Percentiles rank a stretch among this genome's conserved stretches.
phyloP scores from a whole-genome alignment of 2,797 vertebrate genomes.

The Acrossocheilus fasciatus region DNA sequence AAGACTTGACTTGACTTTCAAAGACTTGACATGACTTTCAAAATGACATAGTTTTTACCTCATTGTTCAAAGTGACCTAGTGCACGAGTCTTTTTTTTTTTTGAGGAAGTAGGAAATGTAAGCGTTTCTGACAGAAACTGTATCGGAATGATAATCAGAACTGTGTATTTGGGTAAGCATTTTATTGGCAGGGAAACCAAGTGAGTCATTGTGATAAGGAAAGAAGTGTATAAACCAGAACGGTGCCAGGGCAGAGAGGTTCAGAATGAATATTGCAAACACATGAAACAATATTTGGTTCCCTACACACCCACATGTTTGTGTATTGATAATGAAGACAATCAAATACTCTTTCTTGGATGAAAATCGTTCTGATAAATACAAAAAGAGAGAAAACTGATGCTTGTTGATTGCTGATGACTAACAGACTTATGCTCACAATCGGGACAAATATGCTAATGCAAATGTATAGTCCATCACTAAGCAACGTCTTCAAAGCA shows the following conservation, averaged over 20 bases:
- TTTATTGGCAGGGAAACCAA: constrained; percentile 7
- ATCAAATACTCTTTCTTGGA: background rate
- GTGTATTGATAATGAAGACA: background rate
- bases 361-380: background rate
- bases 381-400: background rate
- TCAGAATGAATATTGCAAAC: constrained; percentile 18
- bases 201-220: constrained; percentile 25
- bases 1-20: background rate
- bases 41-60: constrained; percentile 15
- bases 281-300: constrained; percentile 5
- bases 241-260: constrained; percentile 10
- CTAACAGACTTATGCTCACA: background rate
- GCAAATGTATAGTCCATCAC: background rate
- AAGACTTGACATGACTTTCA: constrained; percentile 1
- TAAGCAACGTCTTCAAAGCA: background rate
- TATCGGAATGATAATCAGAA: constrained; percentile 18
- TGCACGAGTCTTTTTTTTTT: background rate
- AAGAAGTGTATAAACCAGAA: constrained; percentile 11
- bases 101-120: constrained; percentile 15
- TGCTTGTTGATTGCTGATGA: background rate
- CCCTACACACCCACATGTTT: background rate
- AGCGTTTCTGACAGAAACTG: background rate
- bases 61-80: background rate
- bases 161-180: background rate
- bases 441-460: background rate